A percentile compares a stretch with the other conserved stretches of the same genome.
These are phyloP conservation scores for Pollimyrus isidori DNA, from an alignment of 2,113 vertebrate species.

Conservation along the genomic window DNA sequence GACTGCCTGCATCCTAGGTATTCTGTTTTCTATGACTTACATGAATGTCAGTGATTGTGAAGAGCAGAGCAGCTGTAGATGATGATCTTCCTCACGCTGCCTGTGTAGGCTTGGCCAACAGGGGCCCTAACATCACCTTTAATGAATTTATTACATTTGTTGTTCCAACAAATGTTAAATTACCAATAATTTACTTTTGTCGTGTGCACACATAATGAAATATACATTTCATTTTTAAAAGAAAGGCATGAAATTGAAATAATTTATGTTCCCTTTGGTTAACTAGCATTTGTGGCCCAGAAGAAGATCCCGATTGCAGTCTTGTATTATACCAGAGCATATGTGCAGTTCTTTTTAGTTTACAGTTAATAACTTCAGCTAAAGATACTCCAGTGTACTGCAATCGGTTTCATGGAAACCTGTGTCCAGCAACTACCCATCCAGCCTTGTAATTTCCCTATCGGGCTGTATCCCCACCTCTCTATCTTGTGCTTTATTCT, in stretches of 20 bases:
- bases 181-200: background rate
- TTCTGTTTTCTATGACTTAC: background rate
- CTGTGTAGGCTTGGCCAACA: too few relatives aligned
- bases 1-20: background rate
- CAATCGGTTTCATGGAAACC: background rate
- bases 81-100: background rate
- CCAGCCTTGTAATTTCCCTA: background rate
- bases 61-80: background rate
- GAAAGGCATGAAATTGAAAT: background rate
- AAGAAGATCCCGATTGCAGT: background rate
- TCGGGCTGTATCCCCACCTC: background rate
- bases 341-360: background rate
- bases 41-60: background rate
- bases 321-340: background rate
- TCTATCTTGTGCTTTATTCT: background rate
- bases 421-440: background rate
- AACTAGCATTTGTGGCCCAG: background rate
- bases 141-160: background rate
- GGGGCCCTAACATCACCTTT: background rate
- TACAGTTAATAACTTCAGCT: background rate
- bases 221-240: background rate
- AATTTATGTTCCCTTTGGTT: background rate
- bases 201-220: background rate
- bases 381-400: background rate
- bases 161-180: background rate